Conservation (phyloP, 2,113 vertebrate genomes). For the Chrysochloris asiatica region DNA sequence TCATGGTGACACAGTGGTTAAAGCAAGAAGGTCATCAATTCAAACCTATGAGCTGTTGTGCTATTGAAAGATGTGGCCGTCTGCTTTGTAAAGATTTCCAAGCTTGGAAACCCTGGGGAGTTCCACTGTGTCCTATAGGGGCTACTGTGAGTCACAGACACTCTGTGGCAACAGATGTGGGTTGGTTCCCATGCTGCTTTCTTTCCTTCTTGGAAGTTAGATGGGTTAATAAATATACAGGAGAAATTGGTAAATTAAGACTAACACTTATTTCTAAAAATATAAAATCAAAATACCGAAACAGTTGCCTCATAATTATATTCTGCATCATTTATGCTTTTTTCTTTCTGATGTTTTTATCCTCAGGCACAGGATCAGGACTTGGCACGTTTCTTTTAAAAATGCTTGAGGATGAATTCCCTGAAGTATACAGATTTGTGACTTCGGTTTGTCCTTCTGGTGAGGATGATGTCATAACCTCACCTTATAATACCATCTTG, state of each 20-base stretch:
- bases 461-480: constrained; percentile 98
- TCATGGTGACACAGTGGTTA: not conserved
- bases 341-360: constrained; percentile 63
- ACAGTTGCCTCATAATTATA: not conserved
- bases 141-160: not conserved
- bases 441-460: constrained; percentile 94
- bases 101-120: not conserved
- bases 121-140: not conserved
- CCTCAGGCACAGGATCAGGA: constrained; percentile 95
- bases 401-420: constrained; percentile 96
- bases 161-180: not conserved
- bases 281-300: not conserved
- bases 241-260: constrained; percentile 18
- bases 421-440: constrained; percentile 94
- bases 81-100: not conserved
- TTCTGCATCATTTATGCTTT: constrained; percentile 22
- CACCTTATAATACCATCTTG: constrained; percentile 96
- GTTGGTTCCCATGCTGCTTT: not conserved
- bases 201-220: constrained; percentile 3
- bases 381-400: constrained; percentile 94
- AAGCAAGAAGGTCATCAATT: not conserved
- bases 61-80: not conserved
- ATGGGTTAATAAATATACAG: not conserved
- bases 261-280: not conserved
- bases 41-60: too few species aligned